Evolutionary conservation across 2,888 invertebrate species (phyloP).

Genomic region (Amphipyra berbera): DNA sequence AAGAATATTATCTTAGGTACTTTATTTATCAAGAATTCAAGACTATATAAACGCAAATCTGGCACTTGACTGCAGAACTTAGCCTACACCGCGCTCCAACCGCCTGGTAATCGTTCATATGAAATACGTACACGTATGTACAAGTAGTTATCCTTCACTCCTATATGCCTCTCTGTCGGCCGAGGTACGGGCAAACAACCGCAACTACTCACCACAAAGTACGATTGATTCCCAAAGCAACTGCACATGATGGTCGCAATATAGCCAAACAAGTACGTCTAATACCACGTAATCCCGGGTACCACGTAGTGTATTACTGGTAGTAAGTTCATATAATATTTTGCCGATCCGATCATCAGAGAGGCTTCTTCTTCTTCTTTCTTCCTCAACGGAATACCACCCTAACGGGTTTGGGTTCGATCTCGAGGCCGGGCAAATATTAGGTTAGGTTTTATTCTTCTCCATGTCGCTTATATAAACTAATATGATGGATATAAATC

Average conservation of each 20-base stretch:
- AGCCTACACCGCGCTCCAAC: too few species aligned
- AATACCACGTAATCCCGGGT: too few species aligned
- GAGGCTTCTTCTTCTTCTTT: too few species aligned
- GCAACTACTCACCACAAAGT: slow-evolving; percentile 29
- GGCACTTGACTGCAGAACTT: too few species aligned
- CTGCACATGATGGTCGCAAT: slow-evolving; percentile 11
- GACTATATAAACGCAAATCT: too few species aligned
- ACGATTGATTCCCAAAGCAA: slow-evolving; percentile 43
- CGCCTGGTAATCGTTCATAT: too few species aligned
- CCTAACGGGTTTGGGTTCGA: slow-evolving; percentile 32
- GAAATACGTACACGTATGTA: too few species aligned
- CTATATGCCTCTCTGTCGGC: too few species aligned
- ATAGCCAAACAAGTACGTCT: background rate
- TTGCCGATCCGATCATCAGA: too few species aligned
- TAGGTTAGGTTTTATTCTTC: slow-evolving; percentile 48
- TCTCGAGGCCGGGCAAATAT: slow-evolving; percentile 36
- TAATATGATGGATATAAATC: slow-evolving; percentile 49
- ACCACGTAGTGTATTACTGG: slow-evolving; percentile 26
- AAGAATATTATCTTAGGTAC: too few species aligned
- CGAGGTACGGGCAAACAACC: slow-evolving; percentile 4
- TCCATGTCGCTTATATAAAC: slow-evolving; percentile 40
- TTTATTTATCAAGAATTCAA: too few species aligned
- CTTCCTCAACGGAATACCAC: background rate
- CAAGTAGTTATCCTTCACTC: background rate
- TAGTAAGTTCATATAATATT: too few species aligned